Base-by-base conservation (phyloP, 1,140 invertebrate genomes). In the Tyrophagus putrescentiae region DNA sequence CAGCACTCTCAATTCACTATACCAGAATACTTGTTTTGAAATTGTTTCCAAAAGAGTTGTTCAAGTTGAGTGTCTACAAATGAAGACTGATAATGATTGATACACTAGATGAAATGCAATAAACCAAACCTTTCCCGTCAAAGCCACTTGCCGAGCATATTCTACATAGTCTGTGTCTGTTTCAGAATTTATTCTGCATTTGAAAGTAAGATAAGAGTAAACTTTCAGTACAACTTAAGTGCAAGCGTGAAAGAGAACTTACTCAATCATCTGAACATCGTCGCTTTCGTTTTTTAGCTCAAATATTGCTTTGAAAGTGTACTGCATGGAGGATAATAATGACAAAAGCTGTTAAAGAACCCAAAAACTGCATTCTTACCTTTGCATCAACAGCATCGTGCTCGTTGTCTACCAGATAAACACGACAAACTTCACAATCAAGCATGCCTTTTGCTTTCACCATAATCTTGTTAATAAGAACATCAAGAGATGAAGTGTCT, bases 391-490 rank as follows among this genome's bases (percentile, higher is more conserved):
- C 3, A n/a, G 52, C 18, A 4, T 34, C 3, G 18, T 64, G 59
- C 66, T 90, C 84, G 33, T 85, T 78, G 70, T 91, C 85, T 33
- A 89, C 75, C 29, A 91, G 78, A 71, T 88, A 93, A 0, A 96
- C 88, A 1, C 88, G 82, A 70, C 88, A 94, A 53, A 87, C 76
- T 68, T 94, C 86, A 72, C 90, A 95, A 70, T 92, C 91, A 28
- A 96, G 75, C 56, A 95, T 72, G 64, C 91, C 88, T 65, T 90
- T 79, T 0, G 91, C 90, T 73, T 95, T 87, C 6, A 84, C 87
- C 88, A 95, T 95, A 65, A 96, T 95, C 76, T 93, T 94, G 48
- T 87, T 90, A 25, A 95, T 89, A 11, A 95, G 76, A 66, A 85
- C 85, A 69, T 94, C 87, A 64, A 95, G 74, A 70, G 91, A 92